Evolutionary conservation across 2,113 vertebrate species (phyloP).

Genomic region (Oncorhynchus mykiss): DNA sequence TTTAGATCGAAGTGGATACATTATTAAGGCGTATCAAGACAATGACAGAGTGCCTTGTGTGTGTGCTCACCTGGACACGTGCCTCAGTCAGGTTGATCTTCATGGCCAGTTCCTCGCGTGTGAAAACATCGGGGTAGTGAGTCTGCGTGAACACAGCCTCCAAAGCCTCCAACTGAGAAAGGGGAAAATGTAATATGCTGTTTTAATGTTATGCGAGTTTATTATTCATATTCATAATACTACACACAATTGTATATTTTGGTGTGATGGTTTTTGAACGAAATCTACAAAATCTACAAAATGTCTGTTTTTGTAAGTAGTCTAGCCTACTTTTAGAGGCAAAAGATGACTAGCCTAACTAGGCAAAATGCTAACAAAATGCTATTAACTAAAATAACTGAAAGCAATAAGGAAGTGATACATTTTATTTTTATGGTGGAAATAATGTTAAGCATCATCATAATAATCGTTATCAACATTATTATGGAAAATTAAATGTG

Average conservation of each 20-base stretch:
- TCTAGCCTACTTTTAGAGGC: too few species aligned
- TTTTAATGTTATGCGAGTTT: too few species aligned
- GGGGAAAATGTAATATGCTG: not conserved
- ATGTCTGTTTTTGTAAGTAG: not conserved
- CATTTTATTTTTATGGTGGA: not conserved
- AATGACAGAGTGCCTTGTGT: constrained; percentile 92
- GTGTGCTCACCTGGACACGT: constrained; percentile 91
- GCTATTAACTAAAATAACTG: not conserved
- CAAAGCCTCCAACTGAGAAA: constrained; percentile 87
- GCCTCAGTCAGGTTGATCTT: constrained; percentile 99
- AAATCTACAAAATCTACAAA: not conserved
- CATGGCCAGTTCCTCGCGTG: constrained; percentile 97
- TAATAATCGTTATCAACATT: not conserved
- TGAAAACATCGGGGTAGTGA: constrained; percentile 98
- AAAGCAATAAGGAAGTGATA: not conserved
- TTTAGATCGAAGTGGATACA: too few species aligned
- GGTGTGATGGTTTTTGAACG: too few species aligned
- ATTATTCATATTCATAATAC: not conserved
- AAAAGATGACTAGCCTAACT: not conserved
- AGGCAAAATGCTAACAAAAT: not conserved
- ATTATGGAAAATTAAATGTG: not conserved
- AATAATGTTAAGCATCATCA: not conserved
- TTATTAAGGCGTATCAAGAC: constrained; percentile 89
- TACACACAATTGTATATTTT: not conserved
- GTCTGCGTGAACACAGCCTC: constrained; percentile 98